Conservation (phyloP, 2,113 vertebrate species). For the Amphilophus citrinellus region DNA sequence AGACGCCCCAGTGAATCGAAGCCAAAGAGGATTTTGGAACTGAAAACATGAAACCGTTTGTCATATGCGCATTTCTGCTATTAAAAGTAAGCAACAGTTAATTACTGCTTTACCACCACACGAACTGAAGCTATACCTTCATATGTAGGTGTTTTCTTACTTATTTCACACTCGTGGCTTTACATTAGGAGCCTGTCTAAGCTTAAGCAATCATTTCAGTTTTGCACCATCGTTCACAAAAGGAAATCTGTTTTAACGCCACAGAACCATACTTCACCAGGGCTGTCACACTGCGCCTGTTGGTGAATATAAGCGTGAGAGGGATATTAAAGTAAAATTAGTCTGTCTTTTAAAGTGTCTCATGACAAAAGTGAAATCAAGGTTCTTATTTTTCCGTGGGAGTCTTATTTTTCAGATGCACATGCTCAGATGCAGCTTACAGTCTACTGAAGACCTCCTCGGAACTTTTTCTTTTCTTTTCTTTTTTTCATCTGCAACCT, state of each 20-base stretch:
- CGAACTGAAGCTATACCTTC: neutral
- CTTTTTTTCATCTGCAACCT: neutral
- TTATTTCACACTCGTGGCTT: neutral
- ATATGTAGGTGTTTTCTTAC: neutral
- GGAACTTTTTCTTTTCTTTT: neutral
- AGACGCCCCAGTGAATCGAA: constrained; percentile 13
- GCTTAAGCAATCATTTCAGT: neutral
- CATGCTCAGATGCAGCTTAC: neutral
- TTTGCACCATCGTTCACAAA: constrained; percentile 25
- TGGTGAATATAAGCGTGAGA: constrained; percentile 10
- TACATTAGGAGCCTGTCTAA: constrained; percentile 1
- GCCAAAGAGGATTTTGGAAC: constrained; percentile 44
- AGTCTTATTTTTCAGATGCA: neutral
- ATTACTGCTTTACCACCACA: neutral
- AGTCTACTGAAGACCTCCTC: neutral
- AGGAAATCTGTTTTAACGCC: constrained; percentile 28
- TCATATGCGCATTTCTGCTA: constrained; percentile 72
- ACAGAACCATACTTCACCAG: constrained; percentile 16
- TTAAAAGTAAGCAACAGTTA: constrained; percentile 71
- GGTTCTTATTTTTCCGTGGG: neutral
- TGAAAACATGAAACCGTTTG: constrained; percentile 54
- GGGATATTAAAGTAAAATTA: neutral
- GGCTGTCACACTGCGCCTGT: constrained; percentile 10
- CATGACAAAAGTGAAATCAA: neutral
- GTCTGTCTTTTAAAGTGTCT: neutral